phyloP scores from a whole-genome alignment of 2,888 invertebrate species.

The Alviniconcha strummeri region DNA sequence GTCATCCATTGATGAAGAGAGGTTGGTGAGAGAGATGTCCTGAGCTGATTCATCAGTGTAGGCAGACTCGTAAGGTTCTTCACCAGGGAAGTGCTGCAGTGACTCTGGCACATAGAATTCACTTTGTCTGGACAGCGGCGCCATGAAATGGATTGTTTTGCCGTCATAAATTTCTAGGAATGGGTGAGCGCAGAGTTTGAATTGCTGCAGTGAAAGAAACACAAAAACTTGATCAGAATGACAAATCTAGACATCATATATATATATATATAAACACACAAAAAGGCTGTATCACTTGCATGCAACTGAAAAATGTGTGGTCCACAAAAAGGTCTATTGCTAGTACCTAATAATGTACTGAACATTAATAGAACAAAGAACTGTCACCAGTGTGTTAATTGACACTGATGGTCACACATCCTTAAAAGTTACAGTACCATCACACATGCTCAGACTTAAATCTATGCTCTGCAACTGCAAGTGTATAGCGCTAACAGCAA shows the following conservation, averaged over 20 bases:
- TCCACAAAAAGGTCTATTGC: too few relatives aligned
- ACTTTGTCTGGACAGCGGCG: conserved; percentile 74
- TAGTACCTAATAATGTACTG: too few relatives aligned
- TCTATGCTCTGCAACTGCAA: too few relatives aligned
- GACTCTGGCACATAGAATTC: conserved; percentile 74
- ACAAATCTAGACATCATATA: too few relatives aligned
- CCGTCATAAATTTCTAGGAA: conserved; percentile 74
- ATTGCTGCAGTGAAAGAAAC: conserved; percentile 58
- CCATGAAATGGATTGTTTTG: conserved; percentile 72
- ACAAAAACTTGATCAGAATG: not conserved
- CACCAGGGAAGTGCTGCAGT: conserved; percentile 19
- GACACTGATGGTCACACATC: too few relatives aligned
- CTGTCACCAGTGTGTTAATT: too few relatives aligned
- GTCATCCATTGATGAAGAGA: not conserved
- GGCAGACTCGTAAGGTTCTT: conserved; percentile 3
- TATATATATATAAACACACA: too few relatives aligned
- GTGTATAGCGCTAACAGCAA: too few relatives aligned
- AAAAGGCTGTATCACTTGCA: not conserved
- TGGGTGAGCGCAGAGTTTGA: conserved; percentile 74
- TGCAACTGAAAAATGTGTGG: too few relatives aligned
- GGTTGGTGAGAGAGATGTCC: not conserved
- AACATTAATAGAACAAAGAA: too few relatives aligned
- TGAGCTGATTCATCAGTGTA: not conserved
- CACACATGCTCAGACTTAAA: too few relatives aligned
- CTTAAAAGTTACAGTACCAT: too few relatives aligned